Evolutionary conservation across 2,113 vertebrate genomes (phyloP).

Genomic region (Alosa alosa): DNA sequence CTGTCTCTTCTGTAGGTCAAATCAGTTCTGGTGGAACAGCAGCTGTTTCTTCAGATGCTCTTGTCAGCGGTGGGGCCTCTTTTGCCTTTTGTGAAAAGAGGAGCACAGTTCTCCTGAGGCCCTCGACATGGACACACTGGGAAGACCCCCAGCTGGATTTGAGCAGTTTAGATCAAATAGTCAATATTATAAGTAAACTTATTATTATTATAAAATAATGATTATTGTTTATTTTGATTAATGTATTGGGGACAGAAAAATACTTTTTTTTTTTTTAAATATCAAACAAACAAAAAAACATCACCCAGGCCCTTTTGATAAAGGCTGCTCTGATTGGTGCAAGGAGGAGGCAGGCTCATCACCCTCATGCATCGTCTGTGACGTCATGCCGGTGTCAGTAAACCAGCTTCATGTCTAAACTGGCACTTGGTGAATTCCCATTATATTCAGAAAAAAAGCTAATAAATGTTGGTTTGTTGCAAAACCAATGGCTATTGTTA

Average conservation of each 20-base stretch:
- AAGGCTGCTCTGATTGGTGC: not conserved
- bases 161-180: not conserved
- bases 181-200: not conserved
- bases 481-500: constrained; percentile 56
- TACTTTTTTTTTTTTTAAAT: constrained; percentile 28
- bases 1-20: not conserved
- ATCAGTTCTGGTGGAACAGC: not conserved
- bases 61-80: not conserved
- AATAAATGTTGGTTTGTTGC: constrained; percentile 61
- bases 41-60: not conserved
- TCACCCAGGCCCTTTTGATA: constrained; percentile 2
- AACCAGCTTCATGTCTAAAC: not conserved
- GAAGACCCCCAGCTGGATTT: not conserved
- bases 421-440: constrained; percentile 33
- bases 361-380: not conserved
- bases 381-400: not conserved
- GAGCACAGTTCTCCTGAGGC: not conserved
- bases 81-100: not conserved
- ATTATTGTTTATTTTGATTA: constrained; percentile 29
- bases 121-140: not conserved
- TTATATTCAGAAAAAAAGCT: constrained; percentile 47
- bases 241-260: constrained; percentile 12
- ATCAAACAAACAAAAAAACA: constrained; percentile 2
- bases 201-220: constrained; percentile 5
- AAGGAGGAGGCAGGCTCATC: not conserved